Conservation (phyloP, 2,797 vertebrate genomes). For the Pseudochirops cupreus region DNA sequence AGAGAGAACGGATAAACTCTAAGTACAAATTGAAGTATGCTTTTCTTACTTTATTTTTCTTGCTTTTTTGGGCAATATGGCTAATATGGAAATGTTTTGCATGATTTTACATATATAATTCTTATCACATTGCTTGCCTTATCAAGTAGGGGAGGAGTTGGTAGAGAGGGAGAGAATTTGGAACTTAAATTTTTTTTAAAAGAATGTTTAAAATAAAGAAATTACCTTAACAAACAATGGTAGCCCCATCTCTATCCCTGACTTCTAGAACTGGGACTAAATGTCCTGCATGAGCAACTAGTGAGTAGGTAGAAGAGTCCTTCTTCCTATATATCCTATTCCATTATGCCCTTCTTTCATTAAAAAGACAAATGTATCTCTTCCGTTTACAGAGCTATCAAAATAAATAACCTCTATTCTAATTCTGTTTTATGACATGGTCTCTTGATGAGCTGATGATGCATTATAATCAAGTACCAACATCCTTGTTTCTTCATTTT, state of each 20-base stretch:
- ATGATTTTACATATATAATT: not conserved
- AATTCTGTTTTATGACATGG: not conserved
- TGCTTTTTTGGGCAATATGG: not conserved
- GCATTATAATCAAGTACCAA: not conserved
- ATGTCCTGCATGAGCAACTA: not conserved
- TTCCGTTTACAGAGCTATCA: not conserved
- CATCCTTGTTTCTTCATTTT: not conserved
- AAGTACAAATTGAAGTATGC: not conserved
- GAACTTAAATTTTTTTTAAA: not conserved
- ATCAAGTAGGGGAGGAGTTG: not conserved
- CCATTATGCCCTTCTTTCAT: conserved; percentile 25
- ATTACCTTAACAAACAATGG: not conserved
- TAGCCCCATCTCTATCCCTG: not conserved
- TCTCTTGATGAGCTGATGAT: not conserved
- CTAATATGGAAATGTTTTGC: not conserved
- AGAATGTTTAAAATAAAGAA: not conserved
- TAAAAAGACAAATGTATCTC: conserved; percentile 8
- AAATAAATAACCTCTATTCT: not conserved
- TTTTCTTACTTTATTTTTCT: not conserved
- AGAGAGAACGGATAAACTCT: not conserved
- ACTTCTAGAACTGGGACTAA: not conserved
- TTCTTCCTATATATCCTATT: conserved; percentile 13
- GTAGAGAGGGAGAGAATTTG: not conserved
- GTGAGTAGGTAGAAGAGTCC: not conserved
- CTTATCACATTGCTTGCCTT: not conserved